Conservation (phyloP, 2,797 vertebrate genomes). For the Chromobotia macracanthus region DNA sequence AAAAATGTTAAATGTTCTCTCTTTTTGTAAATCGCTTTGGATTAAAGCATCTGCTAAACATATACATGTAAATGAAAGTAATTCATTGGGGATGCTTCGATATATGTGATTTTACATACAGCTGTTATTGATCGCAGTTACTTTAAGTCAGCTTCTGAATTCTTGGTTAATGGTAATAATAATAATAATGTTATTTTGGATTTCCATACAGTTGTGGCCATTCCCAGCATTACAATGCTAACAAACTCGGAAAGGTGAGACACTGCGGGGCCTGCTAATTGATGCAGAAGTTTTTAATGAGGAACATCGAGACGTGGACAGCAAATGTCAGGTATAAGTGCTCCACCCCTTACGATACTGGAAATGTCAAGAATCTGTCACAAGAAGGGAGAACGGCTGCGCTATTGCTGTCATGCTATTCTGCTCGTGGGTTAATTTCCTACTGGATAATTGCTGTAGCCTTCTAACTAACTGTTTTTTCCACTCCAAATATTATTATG, state of each 20-base stretch:
- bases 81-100: neutral
- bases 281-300: constrained; percentile 69
- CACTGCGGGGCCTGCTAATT: constrained; percentile 69
- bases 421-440: constrained; percentile 59
- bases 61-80: constrained; percentile 21
- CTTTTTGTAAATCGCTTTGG: too few species aligned
- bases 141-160: neutral
- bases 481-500: constrained; percentile 64
- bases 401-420: constrained; percentile 36
- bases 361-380: constrained; percentile 62
- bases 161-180: neutral
- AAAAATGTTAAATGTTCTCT: too few species aligned
- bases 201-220: constrained; percentile 19
- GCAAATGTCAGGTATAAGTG: constrained; percentile 70
- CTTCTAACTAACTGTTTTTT: constrained; percentile 74
- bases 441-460: constrained; percentile 57
- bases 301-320: constrained; percentile 42
- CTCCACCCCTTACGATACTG: constrained; percentile 49
- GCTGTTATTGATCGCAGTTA: neutral
- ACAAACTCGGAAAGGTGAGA: constrained; percentile 68
- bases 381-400: constrained; percentile 17
- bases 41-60: too few species aligned
- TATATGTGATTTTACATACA: neutral
- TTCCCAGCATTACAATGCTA: constrained; percentile 54
- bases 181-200: constrained; percentile 1